Conservation (phyloP, 2,888 invertebrate species). For the Agonum fuliginosum region DNA sequence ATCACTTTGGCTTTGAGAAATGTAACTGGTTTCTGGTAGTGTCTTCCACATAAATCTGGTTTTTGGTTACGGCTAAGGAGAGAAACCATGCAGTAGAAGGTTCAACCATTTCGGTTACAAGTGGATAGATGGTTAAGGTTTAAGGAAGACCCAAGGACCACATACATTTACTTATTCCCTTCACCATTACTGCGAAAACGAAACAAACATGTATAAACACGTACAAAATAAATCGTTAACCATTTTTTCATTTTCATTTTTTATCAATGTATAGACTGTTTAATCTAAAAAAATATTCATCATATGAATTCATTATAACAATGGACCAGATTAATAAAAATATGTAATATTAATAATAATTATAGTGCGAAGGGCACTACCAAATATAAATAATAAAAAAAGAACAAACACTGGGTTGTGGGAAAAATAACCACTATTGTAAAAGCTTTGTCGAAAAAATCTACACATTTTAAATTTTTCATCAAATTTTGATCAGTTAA, state of each 20-base stretch:
- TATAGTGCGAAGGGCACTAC: slow-evolving; percentile 49
- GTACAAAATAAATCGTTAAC: slow-evolving; percentile 27
- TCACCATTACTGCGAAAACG: slow-evolving; percentile 35
- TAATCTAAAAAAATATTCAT: slow-evolving; percentile 50
- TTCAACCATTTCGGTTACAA: neutral
- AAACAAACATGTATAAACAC: slow-evolving; percentile 19
- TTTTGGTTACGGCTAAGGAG: neutral
- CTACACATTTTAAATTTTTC: slow-evolving; percentile 14
- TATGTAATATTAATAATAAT: slow-evolving; percentile 42
- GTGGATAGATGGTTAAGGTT: neutral
- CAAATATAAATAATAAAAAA: slow-evolving; percentile 48
- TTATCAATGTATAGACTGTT: slow-evolving; percentile 32
- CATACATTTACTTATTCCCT: slow-evolving; percentile 12
- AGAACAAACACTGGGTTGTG: slow-evolving; percentile 29
- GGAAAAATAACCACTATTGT: slow-evolving; percentile 42
- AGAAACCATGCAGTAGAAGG: slow-evolving; percentile 1
- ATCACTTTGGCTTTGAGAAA: slow-evolving; percentile 53
- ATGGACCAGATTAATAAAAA: slow-evolving; percentile 48
- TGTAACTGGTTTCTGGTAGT: slow-evolving; percentile 1
- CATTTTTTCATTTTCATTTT: slow-evolving; percentile 1
- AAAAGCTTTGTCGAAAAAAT: slow-evolving; percentile 31
- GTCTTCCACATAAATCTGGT: slow-evolving; percentile 4
- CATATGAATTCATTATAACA: slow-evolving; percentile 48
- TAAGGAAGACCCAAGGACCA: slow-evolving; percentile 33
- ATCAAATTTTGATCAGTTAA: slow-evolving; percentile 26